Conservation (phyloP, 2,888 invertebrate genomes). For the Agrypnus murinus region DNA sequence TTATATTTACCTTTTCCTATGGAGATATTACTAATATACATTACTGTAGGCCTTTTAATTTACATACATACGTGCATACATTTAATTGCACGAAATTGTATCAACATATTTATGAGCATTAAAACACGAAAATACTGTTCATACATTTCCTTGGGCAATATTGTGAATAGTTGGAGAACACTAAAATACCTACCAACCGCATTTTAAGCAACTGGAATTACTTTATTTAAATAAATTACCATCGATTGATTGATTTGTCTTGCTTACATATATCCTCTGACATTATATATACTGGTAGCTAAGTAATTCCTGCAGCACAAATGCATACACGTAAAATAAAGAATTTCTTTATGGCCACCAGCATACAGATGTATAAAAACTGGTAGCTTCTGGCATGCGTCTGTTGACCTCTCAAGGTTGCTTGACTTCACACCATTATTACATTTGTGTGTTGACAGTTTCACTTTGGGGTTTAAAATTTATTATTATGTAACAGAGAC, state of each 20-base stretch:
- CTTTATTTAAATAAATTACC: not conserved
- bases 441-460: slow-evolving; percentile 35
- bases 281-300: too few relatives aligned
- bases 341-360: slow-evolving; percentile 20
- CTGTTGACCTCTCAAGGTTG: slow-evolving; percentile 49
- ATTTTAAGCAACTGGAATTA: not conserved
- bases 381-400: slow-evolving; percentile 43
- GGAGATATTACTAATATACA: slow-evolving; percentile 6
- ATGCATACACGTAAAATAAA: slow-evolving; percentile 35
- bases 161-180: too few relatives aligned
- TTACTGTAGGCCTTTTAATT: slow-evolving; percentile 29
- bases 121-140: not conserved
- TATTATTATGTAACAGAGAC: not conserved
- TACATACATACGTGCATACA: slow-evolving; percentile 36
- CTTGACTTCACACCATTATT: slow-evolving; percentile 38
- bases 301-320: not conserved
- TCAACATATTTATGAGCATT: slow-evolving; percentile 32
- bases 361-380: slow-evolving; percentile 39
- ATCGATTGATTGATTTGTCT: not conserved
- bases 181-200: not conserved
- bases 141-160: not conserved
- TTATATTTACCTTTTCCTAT: too few relatives aligned
- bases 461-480: slow-evolving; percentile 10
- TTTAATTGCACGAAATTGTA: slow-evolving; percentile 32
- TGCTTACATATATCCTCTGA: not conserved